Percentiles rank a stretch among this genome's conserved stretches.
These are phyloP conservation scores for Mactromeris polynyma DNA, from an alignment of 2,888 invertebrate genomes.

Conservation along the genomic window DNA sequence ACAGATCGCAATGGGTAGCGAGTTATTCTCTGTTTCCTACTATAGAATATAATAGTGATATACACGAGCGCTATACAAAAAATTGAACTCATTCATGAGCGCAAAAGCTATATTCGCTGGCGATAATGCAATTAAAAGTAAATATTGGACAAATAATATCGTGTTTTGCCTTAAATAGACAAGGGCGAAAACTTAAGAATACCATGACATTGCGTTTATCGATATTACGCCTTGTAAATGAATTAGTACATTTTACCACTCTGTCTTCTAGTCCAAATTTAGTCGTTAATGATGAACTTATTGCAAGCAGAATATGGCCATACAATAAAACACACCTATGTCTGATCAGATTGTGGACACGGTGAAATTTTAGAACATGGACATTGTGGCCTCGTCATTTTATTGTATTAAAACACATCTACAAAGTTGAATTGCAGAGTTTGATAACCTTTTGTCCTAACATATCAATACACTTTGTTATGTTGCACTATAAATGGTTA, in stretches of 20 bases:
- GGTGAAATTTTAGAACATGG: no score
- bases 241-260: neutral
- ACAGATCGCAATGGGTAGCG: conserved; percentile 54
- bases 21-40: conserved; percentile 17
- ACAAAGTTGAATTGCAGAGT: no score
- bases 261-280: neutral
- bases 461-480: no score
- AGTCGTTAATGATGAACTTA: neutral
- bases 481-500: no score
- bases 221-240: neutral
- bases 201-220: neutral
- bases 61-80: conserved; percentile 19
- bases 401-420: no score
- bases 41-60: conserved; percentile 34
- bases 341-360: neutral
- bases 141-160: conserved; percentile 69
- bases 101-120: conserved; percentile 19
- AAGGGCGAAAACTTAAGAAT: conserved; percentile 12
- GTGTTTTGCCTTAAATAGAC: conserved; percentile 45
- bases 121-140: conserved; percentile 64
- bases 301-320: neutral
- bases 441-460: no score
- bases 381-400: no score
- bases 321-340: neutral
- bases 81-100: conserved; percentile 25